These are phyloP conservation scores for Cerastoderma edule DNA, from an alignment of 2,888 invertebrate species.

Conservation along the genomic window DNA sequence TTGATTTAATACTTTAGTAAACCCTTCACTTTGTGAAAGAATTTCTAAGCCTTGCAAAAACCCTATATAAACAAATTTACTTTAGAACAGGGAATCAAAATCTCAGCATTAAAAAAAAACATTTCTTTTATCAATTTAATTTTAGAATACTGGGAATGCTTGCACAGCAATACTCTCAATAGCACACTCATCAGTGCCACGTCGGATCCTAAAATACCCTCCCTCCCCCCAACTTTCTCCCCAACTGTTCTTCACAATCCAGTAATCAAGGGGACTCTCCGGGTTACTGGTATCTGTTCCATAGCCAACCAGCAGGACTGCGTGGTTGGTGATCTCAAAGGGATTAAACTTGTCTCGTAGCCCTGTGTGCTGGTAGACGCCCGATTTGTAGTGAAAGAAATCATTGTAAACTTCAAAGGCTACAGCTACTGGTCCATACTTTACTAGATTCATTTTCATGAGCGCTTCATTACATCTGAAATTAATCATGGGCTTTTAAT, in stretches of 20 bases:
- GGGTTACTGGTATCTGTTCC: slow-evolving; percentile 79
- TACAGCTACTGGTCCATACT: slow-evolving; percentile 84
- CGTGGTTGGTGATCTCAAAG: slow-evolving; percentile 85
- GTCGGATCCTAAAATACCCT: slow-evolving; percentile 82
- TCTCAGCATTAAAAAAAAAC: no score
- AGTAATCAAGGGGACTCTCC: slow-evolving; percentile 80
- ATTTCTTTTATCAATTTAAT: no score
- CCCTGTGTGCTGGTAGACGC: slow-evolving; percentile 84
- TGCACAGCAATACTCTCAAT: slow-evolving; percentile 83
- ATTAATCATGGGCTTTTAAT: no score
- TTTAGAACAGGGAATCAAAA: no score
- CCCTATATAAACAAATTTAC: no score
- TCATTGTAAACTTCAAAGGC: slow-evolving; percentile 84
- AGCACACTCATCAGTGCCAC: slow-evolving; percentile 83
- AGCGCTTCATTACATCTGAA: slow-evolving; percentile 84
- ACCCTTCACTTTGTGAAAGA: no score
- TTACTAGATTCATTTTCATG: slow-evolving; percentile 84
- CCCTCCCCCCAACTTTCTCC: slow-evolving; percentile 81
- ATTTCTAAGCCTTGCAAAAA: no score
- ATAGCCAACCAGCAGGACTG: slow-evolving; percentile 85
- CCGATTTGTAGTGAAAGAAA: slow-evolving; percentile 82
- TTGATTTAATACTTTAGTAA: no score
- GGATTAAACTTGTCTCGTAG: slow-evolving; percentile 83
- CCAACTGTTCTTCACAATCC: slow-evolving; percentile 84
- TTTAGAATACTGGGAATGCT: slow-evolving; percentile 72